Base-by-base conservation (phyloP, 2,888 invertebrate species). In the Cancer borealis region DNA sequence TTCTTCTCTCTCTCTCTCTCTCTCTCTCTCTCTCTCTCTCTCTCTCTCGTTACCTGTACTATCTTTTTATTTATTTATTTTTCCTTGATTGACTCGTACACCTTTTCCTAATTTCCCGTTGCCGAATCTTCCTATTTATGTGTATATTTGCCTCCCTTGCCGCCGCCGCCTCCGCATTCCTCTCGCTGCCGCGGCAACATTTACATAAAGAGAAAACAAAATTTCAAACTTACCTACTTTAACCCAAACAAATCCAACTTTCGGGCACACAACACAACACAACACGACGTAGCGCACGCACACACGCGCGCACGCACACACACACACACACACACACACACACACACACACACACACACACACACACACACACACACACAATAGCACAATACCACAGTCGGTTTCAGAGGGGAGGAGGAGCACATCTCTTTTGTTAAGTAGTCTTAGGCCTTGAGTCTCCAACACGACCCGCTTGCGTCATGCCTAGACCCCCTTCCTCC, bases 1-100 rank as follows among this genome's bases (percentile, higher is more conserved):
- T 30, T 79, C 79, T 79, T n/a, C 79, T 79, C 79, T 79, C 79
- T 79, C 79, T 79, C 79, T 79, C 79, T 79, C 79, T 79, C 79
- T 79, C 79, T 79, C 79, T 79, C 79, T 79, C 79, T 79, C 30
- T 79, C 30, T 30, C 79, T 30, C 30, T 79, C 30, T 12, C 30
- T 30, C 79, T 30, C 30, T 12, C 12, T 30, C 21, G 5, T 66
- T 30, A 10, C 21, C 54, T 54, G 10, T 54, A 8, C 3, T 14
- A 54, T 54, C 10, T 8, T 54, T 26, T 39, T 45, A 4, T 26
- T 21, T 0, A 54, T 8, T 54, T 54, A 54, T 14, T 54, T 54
- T 54, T 54, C 14, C 54, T 3, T 14, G 54, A 12, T 54, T 14
- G 14, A 14, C 54, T 54, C 54, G 14, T 54, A 54, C 54, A 54